phyloP scores from a whole-genome alignment of 2,797 vertebrate genomes.

The Aselliscus stoliczkanus region DNA sequence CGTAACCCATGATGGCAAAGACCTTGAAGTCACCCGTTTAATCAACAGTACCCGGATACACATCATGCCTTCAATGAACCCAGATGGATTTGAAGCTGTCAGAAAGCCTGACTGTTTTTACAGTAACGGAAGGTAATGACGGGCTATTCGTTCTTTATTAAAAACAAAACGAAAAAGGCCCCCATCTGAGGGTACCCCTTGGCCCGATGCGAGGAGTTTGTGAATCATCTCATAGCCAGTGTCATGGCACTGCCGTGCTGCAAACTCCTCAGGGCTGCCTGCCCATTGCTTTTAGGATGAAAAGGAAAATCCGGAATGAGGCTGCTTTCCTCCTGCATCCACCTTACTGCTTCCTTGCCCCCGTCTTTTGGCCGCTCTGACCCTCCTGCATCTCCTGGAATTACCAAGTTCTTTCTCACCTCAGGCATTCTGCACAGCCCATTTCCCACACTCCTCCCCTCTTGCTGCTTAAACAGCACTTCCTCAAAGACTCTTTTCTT shows the following conservation, averaged over 20 bases:
- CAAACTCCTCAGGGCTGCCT: neutral
- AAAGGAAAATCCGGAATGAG: neutral
- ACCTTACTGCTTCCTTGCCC: neutral
- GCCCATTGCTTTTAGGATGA: neutral
- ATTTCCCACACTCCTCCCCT: neutral
- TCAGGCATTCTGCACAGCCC: neutral
- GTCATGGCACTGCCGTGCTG: rapidly evolving
- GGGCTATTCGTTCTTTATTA: neutral
- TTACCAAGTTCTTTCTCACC: neutral
- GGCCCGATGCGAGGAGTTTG: neutral
- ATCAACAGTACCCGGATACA: conserved; percentile 90
- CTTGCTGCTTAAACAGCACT: neutral
- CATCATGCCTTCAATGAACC: conserved; percentile 96
- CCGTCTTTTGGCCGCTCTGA: rapidly evolving
- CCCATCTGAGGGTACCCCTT: neutral
- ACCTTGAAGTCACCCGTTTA: conserved; percentile 82
- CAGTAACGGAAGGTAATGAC: conserved; percentile 86
- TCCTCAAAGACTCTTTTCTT: neutral
- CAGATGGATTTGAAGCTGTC: conserved; percentile 90
- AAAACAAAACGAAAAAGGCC: neutral
- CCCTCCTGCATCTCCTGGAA: neutral
- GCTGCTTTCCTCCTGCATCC: neutral
- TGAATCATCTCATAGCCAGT: neutral
- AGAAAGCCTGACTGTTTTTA: conserved; percentile 80
- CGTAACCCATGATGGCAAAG: conserved; percentile 82